Conservation (phyloP, 2,888 invertebrate genomes). For the Meloe dianella region DNA sequence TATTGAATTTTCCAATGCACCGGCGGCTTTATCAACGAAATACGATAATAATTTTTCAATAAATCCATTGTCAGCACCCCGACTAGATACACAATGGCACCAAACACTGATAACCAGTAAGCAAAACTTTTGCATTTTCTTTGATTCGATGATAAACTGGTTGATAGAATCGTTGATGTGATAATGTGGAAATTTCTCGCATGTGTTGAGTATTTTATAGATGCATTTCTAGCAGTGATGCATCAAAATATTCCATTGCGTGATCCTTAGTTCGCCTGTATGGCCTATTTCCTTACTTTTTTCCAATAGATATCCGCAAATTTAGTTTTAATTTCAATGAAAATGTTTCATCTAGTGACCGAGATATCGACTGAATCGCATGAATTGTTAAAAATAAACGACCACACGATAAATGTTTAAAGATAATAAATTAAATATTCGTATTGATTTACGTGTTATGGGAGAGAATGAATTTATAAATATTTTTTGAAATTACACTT, state of each 20-base stretch:
- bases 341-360: not conserved
- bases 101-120: conserved; percentile 26
- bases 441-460: too few species aligned
- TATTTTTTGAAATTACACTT: too few species aligned
- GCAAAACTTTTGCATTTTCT: not conserved
- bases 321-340: conserved; percentile 11
- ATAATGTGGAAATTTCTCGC: not conserved
- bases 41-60: conserved; percentile 45
- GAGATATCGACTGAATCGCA: not conserved
- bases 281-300: conserved; percentile 19
- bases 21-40: conserved; percentile 51
- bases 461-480: too few species aligned
- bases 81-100: conserved; percentile 6
- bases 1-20: conserved; percentile 49
- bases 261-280: conserved; percentile 15
- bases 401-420: too few species aligned
- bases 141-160: not conserved
- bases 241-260: conserved; percentile 21
- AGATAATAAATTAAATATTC: too few species aligned
- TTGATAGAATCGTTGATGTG: not conserved
- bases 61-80: conserved; percentile 33
- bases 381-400: too few species aligned
- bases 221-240: not conserved
- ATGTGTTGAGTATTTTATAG: not conserved
- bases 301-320: not conserved